A percentile compares a stretch with the other conserved stretches of the same genome.
Conservation (phyloP, 64 coral and sea anemone genomes). For the Acropora tenuis region DNA sequence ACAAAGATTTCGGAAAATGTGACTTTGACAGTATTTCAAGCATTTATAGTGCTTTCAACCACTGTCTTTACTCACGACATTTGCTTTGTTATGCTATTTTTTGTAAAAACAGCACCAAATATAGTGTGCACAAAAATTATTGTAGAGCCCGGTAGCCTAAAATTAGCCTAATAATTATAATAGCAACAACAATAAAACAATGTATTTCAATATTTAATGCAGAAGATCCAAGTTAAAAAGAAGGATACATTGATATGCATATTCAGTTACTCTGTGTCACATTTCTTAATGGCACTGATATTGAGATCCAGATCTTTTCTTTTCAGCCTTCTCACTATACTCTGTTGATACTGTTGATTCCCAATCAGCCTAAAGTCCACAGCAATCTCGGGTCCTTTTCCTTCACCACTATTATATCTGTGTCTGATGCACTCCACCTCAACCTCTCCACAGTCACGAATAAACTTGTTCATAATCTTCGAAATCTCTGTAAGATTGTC, state of each 20-base stretch:
- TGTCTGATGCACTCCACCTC: constrained; percentile 72
- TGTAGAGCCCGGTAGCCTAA: no score
- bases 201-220: constrained; percentile 72
- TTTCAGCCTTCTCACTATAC: constrained; percentile 67
- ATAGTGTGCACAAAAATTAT: no score
- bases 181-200: constrained; percentile 69
- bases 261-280: constrained; percentile 75
- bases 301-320: constrained; percentile 69
- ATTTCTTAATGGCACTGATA: constrained; percentile 74
- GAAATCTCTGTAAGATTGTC: constrained; percentile 53
- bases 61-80: no score
- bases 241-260: constrained; percentile 71
- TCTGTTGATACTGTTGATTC: constrained; percentile 74
- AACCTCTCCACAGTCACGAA: constrained; percentile 72
- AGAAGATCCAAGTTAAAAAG: constrained; percentile 50
- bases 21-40: no score
- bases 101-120: no score
- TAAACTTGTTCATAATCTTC: constrained; percentile 72
- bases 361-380: constrained; percentile 54
- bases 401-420: constrained; percentile 57
- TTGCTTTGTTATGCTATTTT: no score
- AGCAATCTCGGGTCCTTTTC: constrained; percentile 68
- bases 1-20: no score
- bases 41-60: no score
- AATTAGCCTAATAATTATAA: constrained; percentile 51